phyloP scores from a whole-genome alignment of 37 sponge, comb jelly and placozoan species.

The Spongilla lacustris region DNA sequence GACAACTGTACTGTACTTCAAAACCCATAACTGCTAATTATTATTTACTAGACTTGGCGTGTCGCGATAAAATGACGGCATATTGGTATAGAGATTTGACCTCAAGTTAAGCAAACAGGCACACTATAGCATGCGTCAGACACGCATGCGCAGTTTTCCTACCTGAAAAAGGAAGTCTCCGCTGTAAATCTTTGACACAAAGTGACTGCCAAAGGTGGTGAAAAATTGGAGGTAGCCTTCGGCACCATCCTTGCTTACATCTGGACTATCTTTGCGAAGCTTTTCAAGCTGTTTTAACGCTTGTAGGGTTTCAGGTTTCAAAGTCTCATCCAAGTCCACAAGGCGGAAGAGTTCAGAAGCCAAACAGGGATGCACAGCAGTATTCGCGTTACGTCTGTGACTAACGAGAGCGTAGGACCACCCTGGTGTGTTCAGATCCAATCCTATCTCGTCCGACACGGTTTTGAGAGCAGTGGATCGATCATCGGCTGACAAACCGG shows the following conservation, averaged over 20 bases:
- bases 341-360: not conserved
- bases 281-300: not conserved
- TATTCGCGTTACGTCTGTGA: not conserved
- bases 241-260: not conserved
- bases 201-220: not conserved
- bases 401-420: not conserved
- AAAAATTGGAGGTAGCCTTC: not conserved
- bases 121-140: no score
- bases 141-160: no score
- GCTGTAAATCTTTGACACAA: not conserved
- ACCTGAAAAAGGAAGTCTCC: slow-evolving; percentile 7
- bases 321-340: not conserved
- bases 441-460: slow-evolving; percentile 2
- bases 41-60: no score
- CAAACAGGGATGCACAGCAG: not conserved
- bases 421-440: slow-evolving; percentile 13
- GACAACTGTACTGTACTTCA: no score
- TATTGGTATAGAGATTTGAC: no score
- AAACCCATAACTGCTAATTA: no score
- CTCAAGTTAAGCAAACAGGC: no score
- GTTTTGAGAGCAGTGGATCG: not conserved
- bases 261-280: not conserved
- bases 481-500: not conserved
- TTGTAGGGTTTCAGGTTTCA: slow-evolving; percentile 1
- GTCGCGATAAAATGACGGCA: no score